Evolutionary conservation across 2,113 vertebrate genomes (phyloP), one percentile per base, ranked within the genome.

Genomic region (Rhipidura dahli): DNA sequence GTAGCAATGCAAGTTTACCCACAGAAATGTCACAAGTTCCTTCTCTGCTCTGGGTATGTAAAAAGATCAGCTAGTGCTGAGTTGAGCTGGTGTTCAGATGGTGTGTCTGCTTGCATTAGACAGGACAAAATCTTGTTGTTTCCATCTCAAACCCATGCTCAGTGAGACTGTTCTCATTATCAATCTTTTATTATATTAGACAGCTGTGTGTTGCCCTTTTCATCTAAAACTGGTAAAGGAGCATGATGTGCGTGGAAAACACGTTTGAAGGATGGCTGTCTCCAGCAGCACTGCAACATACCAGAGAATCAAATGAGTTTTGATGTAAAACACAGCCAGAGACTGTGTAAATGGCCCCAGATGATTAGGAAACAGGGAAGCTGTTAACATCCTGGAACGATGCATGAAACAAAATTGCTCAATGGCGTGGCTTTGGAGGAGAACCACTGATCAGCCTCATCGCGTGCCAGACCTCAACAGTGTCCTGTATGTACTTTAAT

Each of bases 301-400:
- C 17, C 57, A 79, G 83, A 71, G 44, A 89, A 84, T 68, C 73
- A 79, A 91, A 85, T 82, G 65, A 84, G 81, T 33, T 92, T 82
- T 68, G 83, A 82, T 94, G 87, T 72, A 72, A 84, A 94, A 78
- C 77, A 79, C 87, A 93, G 86, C 57, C 77, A 82, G 73, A 76
- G 47, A 53, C 63, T 30, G 19, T 68, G 44, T 76, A 85, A 91
- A 94, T 91, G 91, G 53, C 65, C 61, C 28, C 59, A 69, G 84
- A 73, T 96, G 84, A 97, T 95, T 76, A 94, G 87, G 28, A 84
- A 91, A 53, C 59, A 83, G 68, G 2, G 16, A 66, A 83, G 79
- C 64, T 83, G 68, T 86, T 85, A 85, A 56, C 49, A n/a, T 87
- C 40, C 85, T 94, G 79, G 79, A 92, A 80, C 6, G 21, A 83